Base-by-base conservation (phyloP, 2,888 invertebrate genomes). In the Eupeodes luniger region DNA sequence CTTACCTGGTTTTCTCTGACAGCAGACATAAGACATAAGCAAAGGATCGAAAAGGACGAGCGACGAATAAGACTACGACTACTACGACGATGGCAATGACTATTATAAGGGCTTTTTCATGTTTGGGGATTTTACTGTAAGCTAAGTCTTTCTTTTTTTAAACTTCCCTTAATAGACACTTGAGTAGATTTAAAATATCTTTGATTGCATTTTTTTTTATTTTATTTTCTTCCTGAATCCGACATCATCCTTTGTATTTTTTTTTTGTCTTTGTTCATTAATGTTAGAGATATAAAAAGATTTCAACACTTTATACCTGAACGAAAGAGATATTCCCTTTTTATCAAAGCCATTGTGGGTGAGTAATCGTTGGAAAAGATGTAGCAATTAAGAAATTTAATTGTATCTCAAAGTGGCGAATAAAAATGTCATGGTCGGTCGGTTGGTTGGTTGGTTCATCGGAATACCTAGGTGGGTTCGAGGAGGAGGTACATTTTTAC, bases 281-380 rank as follows among this genome's bases (percentile, higher is more conserved):
- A 81, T 80, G 59, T 64, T 62, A 64, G 40, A 36, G 10, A 57
- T 47, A 59, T 34, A 53, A 47, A 36, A 57, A 57, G 27, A 51
- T 70, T 64, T 76, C 57, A 72, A 62, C 77, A 57, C 67, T 53
- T 61, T 53, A 40, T 40, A 55, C 34, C 69, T 44, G n/a, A 55
- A 12, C 44, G 51, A 70, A 72, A 62, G 72, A 72, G 69, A 53
- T 69, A 69, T 69, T 69, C 61, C n/a, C n/a, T 75, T 79, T 59
- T 36, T 69, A 47, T 53, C 40, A 34, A 59, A 74, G 74, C 62
- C 85, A 82, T 82, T 85, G 85, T 78, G 67, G 77, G 64, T 85
- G 78, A 82, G 82, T 82, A 82, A 82, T 78, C 78, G 85, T 51
- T 62, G 82, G 72, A 82, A 72, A 82, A 82, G 82, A 78, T 78